These are phyloP conservation scores for Pocillopora meandrina DNA, from an alignment of 92 coral and sea anemone species.

Conservation along the genomic window DNA sequence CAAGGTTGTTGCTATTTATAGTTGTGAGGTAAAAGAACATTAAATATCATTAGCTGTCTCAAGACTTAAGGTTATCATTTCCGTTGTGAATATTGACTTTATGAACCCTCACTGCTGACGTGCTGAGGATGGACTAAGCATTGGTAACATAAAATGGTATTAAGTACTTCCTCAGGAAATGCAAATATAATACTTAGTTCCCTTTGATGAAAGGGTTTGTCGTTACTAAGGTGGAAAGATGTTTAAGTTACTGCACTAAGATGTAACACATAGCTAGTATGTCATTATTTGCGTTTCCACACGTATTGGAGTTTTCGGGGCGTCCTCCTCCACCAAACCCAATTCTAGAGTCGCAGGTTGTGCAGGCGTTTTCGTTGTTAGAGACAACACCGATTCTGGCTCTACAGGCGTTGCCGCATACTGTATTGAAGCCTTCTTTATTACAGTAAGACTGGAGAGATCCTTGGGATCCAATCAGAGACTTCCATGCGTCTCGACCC, in stretches of 20 bases:
- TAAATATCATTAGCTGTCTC: too few species aligned
- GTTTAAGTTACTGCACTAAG: not conserved
- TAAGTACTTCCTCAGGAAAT: too few species aligned
- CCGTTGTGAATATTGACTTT: too few species aligned
- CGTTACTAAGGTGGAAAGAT: not conserved
- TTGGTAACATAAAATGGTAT: too few species aligned
- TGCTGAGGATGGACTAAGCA: too few species aligned
- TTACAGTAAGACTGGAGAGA: not conserved
- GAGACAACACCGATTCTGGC: not conserved
- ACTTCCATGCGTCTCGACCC: constrained; percentile 13
- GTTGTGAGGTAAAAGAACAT: too few species aligned
- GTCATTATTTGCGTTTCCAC: not conserved
- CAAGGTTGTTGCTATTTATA: too few species aligned
- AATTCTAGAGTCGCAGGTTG: not conserved
- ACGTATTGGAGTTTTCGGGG: constrained; percentile 1
- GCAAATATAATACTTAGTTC: too few species aligned
- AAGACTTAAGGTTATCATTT: too few species aligned
- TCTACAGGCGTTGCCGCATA: not conserved
- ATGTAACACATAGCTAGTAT: not conserved
- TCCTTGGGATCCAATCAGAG: not conserved
- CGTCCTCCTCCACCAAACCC: not conserved
- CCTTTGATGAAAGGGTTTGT: not conserved
- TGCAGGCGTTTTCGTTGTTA: not conserved
- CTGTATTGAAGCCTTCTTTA: not conserved
- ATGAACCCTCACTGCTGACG: too few species aligned